Percentiles rank a stretch among this genome's conserved stretches.
Evolutionary conservation across 2,113 vertebrate species (phyloP).

Genomic region (Elephas maximus): DNA sequence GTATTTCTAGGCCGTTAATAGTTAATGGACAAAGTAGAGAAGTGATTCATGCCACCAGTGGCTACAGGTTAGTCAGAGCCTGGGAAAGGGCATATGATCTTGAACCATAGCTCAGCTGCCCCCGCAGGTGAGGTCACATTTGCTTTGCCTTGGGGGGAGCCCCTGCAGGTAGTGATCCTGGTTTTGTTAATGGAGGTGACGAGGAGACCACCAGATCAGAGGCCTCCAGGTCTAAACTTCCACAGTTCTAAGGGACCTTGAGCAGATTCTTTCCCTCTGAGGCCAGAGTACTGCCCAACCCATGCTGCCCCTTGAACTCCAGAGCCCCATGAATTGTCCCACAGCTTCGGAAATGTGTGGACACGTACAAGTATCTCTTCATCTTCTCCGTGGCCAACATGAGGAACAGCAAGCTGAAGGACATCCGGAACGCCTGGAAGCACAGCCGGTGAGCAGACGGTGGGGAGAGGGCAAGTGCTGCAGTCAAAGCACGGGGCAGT

Average conservation of each 20-base stretch:
- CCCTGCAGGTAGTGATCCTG: neutral
- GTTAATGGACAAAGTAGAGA: neutral
- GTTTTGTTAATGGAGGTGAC: neutral
- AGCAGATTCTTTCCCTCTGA: neutral
- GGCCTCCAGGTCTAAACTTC: neutral
- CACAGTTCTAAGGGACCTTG: accelerated
- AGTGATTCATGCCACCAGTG: too few species aligned
- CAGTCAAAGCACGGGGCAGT: neutral
- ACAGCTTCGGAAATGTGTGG: slow-evolving; percentile 96
- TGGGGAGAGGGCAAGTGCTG: neutral
- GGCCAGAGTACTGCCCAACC: neutral
- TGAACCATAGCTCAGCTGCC: neutral
- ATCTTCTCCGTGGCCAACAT: slow-evolving; percentile 97
- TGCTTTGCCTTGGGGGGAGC: neutral
- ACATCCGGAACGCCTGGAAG: slow-evolving; percentile 96
- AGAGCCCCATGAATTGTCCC: slow-evolving; percentile 50
- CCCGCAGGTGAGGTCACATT: neutral
- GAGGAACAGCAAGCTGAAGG: slow-evolving; percentile 98
- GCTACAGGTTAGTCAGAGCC: neutral
- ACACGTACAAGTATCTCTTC: slow-evolving; percentile 96
- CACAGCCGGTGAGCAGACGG: slow-evolving; percentile 94
- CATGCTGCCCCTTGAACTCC: neutral
- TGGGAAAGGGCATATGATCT: neutral
- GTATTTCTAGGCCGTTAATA: neutral
- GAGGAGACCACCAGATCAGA: neutral